Evolutionary conservation across 2,113 vertebrate species (phyloP), one percentile per base, ranked within the genome.

Genomic region (Sporophila hypoxantha): DNA sequence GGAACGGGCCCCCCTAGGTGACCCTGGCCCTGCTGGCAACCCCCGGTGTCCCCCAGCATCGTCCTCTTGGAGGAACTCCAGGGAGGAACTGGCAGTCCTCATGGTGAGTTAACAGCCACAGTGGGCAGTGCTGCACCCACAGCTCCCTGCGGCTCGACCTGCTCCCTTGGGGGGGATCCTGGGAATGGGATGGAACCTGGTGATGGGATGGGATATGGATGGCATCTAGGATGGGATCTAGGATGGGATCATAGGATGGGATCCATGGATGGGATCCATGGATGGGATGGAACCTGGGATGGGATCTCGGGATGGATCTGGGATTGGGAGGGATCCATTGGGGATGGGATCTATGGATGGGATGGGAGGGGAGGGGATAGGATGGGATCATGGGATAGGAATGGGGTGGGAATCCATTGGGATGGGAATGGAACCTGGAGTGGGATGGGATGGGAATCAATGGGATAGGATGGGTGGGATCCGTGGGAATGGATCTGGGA

Each of bases 21-120:
- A 95, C 12, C 95, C 83, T 0, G 98, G 98, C 20, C 96, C 95
- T 29, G 93, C 61, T 5, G 98, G 98, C 42, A 94, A 94, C 93
- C 14, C 92, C 97, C 0, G 98, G 98, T 32, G 91, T 98, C 64
- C 98, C 98, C 98, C 27, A 96, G 93, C 27, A 39, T 99, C 17
- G 90, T 98, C 85, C 96, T 98, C 61, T 98, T 98, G 98, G 98
- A 98, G 94, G 88, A 98, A 98, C 88, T 97, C 98, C 16, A 93
- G 82, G 17, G 98, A 98, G 66, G 98, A 98, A 98, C 73, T 98
- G 98, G 98, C 94, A 96, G 52, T 94, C 77, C 0, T 98, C 92
- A 97, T 71, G 82, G 98, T 98, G 94, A 93, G 95, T 92, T 14
- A 8, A 8, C 18, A 21, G 25, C 61, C 1, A 0, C 0, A 1